phyloP scores from a whole-genome alignment of 23 tunicate species.

The Styela clava region DNA sequence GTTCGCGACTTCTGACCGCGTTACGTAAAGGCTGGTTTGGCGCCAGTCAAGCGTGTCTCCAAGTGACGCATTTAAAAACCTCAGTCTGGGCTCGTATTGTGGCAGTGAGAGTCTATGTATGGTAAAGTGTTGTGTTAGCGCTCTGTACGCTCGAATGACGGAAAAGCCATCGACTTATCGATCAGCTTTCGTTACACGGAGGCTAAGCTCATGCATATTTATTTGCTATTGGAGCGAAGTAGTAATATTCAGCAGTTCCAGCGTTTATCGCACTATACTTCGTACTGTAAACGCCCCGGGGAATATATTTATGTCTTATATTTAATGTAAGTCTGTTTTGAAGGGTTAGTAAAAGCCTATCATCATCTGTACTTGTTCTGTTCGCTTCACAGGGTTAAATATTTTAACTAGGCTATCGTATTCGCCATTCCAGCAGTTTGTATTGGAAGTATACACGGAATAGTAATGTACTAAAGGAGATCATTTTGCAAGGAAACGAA shows the following conservation, averaged over 20 bases:
- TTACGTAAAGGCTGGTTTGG: not conserved
- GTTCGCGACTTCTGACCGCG: not conserved
- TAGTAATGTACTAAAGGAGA: too few relatives aligned
- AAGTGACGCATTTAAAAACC: not conserved
- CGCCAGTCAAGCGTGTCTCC: constrained; percentile 1
- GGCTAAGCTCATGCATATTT: not conserved
- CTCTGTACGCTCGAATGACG: not conserved
- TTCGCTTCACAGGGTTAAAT: too few relatives aligned
- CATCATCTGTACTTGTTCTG: too few relatives aligned
- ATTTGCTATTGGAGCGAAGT: not conserved
- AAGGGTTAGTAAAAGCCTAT: too few relatives aligned
- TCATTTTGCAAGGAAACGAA: not conserved
- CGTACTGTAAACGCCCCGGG: not conserved
- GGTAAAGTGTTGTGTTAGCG: not conserved
- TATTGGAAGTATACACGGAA: too few relatives aligned
- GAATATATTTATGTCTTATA: too few relatives aligned
- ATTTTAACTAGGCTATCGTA: too few relatives aligned
- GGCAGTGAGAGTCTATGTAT: not conserved
- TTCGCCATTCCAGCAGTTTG: too few relatives aligned
- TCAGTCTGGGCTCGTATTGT: not conserved
- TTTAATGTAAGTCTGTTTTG: too few relatives aligned
- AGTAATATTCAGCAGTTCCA: not conserved
- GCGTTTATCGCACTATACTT: not conserved
- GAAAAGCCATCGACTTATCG: not conserved
- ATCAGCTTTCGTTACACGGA: not conserved